Evolutionary conservation across 2,797 vertebrate genomes (phyloP).

Genomic region (Natrix natrix): DNA sequence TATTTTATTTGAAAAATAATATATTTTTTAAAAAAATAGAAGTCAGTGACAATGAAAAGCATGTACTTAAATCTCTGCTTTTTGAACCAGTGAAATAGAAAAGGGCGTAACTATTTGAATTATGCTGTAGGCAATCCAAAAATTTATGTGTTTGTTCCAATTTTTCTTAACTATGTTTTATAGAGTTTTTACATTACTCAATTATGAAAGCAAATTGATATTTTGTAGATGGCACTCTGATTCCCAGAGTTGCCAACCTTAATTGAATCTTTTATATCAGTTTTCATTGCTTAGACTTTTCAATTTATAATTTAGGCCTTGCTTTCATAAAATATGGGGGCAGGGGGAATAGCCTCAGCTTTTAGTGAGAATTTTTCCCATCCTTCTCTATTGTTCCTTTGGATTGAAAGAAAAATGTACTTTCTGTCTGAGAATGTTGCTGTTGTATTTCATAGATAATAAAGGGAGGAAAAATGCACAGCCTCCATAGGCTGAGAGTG

Average conservation of each 20-base stretch:
- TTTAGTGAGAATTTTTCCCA: conserved; percentile 31
- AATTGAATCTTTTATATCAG: conserved; percentile 55
- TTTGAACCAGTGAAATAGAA: conserved; percentile 27
- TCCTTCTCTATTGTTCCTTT: conserved; percentile 44
- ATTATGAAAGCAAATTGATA: conserved; percentile 41
- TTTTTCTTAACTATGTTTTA: conserved; percentile 35
- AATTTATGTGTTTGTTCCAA: conserved; percentile 43
- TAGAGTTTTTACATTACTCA: conserved; percentile 42
- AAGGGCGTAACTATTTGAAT: neutral
- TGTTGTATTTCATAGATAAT: conserved; percentile 10
- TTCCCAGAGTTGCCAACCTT: conserved; percentile 53
- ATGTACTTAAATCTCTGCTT: conserved; percentile 16
- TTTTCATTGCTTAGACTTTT: conserved; percentile 50
- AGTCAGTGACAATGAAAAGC: neutral
- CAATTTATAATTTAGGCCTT: conserved; percentile 45
- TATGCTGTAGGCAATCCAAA: neutral
- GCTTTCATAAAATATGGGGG: neutral
- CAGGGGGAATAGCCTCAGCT: neutral
- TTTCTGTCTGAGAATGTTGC: conserved; percentile 27
- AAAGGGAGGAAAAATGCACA: conserved; percentile 42
- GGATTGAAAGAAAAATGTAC: conserved; percentile 35
- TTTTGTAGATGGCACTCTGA: conserved; percentile 44
- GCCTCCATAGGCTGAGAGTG: conserved; percentile 53
- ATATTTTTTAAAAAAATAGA: neutral
- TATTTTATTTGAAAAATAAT: neutral